Percentiles rank a stretch among this genome's conserved stretches.
phyloP scores from a whole-genome alignment of 2,888 invertebrate species.

The Ramazzottius varieornatus region DNA sequence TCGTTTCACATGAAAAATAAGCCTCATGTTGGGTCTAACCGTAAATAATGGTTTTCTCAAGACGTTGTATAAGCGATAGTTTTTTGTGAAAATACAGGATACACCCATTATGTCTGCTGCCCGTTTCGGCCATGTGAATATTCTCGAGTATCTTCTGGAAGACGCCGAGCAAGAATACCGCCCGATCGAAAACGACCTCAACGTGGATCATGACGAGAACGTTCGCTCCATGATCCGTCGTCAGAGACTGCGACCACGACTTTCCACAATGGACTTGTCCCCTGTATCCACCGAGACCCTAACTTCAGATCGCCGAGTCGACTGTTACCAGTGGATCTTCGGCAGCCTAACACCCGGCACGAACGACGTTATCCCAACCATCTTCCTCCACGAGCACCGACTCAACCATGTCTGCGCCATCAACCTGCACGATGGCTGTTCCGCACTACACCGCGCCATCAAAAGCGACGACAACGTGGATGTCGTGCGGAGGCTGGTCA shows the following conservation, averaged over 20 bases:
- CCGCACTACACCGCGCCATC: background rate
- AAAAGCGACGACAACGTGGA: background rate
- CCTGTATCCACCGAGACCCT: background rate
- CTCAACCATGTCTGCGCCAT: background rate
- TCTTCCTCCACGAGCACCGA: background rate
- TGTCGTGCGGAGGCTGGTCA: background rate
- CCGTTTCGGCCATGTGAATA: constrained; percentile 11
- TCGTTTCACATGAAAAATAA: no score
- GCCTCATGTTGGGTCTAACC: no score
- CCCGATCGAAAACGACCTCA: constrained; percentile 12
- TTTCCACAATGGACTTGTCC: background rate
- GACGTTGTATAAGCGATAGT: no score
- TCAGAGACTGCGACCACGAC: background rate
- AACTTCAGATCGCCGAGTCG: background rate
- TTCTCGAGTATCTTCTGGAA: constrained; percentile 15
- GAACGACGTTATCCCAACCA: background rate
- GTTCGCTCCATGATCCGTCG: background rate
- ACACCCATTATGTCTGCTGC: constrained; percentile 19
- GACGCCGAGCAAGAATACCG: constrained; percentile 11
- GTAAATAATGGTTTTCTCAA: no score
- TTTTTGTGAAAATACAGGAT: constrained; percentile 8
- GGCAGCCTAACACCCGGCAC: background rate
- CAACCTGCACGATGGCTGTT: background rate
- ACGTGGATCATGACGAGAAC: background rate
- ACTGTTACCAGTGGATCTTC: background rate